phyloP scores from a whole-genome alignment of 2,888 invertebrate genomes.

The Microctonus brassicae region DNA sequence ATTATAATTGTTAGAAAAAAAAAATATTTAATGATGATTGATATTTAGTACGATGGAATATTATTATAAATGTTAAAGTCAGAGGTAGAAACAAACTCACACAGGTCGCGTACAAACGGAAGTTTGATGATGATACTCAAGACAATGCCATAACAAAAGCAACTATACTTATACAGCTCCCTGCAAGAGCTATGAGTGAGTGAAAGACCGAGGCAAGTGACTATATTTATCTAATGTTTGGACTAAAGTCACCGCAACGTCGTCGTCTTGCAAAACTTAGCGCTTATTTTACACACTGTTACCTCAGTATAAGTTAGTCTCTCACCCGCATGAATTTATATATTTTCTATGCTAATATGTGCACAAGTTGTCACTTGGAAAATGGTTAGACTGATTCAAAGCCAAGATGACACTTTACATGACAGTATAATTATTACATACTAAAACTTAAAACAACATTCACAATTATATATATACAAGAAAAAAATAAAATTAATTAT shows the following conservation, averaged over 20 bases:
- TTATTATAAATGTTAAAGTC: background rate
- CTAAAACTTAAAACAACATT: background rate
- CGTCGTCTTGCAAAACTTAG: slow-evolving; percentile 64
- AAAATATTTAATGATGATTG: background rate
- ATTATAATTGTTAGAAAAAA: background rate
- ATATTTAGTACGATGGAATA: background rate
- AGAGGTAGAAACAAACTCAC: background rate
- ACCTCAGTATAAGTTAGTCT: slow-evolving; percentile 67
- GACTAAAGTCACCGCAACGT: background rate
- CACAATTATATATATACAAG: background rate
- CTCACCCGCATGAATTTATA: slow-evolving; percentile 63
- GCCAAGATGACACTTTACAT: background rate
- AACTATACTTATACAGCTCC: too few relatives aligned
- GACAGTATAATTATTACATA: background rate
- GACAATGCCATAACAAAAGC: slow-evolving; percentile 9
- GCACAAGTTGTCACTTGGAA: slow-evolving; percentile 1
- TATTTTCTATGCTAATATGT: slow-evolving; percentile 5
- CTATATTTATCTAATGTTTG: slow-evolving; percentile 11
- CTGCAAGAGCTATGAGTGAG: too few relatives aligned
- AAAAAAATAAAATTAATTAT: background rate
- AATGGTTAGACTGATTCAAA: background rate
- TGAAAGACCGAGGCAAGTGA: slow-evolving; percentile 9
- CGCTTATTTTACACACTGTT: slow-evolving; percentile 71
- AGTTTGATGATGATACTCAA: slow-evolving; percentile 11
- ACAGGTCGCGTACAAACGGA: slow-evolving; percentile 13